Percentiles rank a stretch among this genome's conserved stretches.
phyloP scores from a whole-genome alignment of 1,140 invertebrate species.

The honey bee (Apis mellifera) region DNA sequence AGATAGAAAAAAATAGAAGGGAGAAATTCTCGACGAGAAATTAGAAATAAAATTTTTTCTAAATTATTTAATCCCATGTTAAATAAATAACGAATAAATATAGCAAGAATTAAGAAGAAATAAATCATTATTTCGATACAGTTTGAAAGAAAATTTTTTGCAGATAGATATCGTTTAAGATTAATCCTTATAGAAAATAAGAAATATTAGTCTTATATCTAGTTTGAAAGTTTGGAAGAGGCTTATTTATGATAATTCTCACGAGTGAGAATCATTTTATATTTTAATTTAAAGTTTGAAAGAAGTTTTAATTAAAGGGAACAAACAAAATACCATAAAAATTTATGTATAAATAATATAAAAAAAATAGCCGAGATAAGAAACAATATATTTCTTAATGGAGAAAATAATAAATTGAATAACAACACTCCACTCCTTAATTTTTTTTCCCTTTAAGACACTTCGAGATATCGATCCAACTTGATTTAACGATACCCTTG shows the following conservation, averaged over 20 bases:
- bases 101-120: too few relatives aligned
- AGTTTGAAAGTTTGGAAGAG: not conserved
- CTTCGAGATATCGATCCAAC: slow-evolving; percentile 51
- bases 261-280: not conserved
- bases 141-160: too few relatives aligned
- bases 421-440: not conserved
- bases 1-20: too few relatives aligned
- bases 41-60: too few relatives aligned
- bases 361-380: not conserved
- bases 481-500: slow-evolving; percentile 10
- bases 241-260: not conserved
- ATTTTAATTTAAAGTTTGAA: not conserved
- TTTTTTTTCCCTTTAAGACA: slow-evolving; percentile 40
- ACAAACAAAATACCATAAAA: not conserved
- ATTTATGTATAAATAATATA: not conserved
- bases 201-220: too few relatives aligned
- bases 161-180: too few relatives aligned
- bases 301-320: not conserved
- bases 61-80: too few relatives aligned
- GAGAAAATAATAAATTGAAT: not conserved
- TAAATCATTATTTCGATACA: too few relatives aligned
- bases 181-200: too few relatives aligned
- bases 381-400: not conserved
- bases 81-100: too few relatives aligned
- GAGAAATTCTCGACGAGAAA: too few relatives aligned